phyloP scores from a whole-genome alignment of 2,888 invertebrate species.

The Timema cristinae region DNA sequence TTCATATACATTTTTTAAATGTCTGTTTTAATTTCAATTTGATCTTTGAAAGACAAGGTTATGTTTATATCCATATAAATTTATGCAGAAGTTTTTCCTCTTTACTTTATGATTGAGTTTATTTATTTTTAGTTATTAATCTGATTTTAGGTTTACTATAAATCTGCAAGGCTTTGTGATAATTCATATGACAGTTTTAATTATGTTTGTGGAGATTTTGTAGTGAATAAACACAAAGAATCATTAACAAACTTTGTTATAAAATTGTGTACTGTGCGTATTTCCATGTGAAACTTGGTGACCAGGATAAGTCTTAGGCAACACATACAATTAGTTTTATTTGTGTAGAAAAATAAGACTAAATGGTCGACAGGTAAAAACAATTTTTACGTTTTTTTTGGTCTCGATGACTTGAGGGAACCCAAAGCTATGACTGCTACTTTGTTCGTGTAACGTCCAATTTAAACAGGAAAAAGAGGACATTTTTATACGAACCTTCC shows the following conservation, averaged over 20 bases:
- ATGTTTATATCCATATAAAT: too few species aligned
- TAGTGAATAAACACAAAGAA: not conserved
- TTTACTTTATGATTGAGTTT: too few species aligned
- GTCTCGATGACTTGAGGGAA: not conserved
- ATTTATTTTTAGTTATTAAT: too few species aligned
- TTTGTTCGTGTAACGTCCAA: constrained; percentile 1
- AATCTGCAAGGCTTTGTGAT: too few species aligned
- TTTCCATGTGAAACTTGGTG: not conserved
- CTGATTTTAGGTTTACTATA: too few species aligned
- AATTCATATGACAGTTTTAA: too few species aligned
- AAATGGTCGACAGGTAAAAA: not conserved
- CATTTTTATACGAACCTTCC: not conserved
- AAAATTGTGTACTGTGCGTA: not conserved
- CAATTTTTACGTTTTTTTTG: not conserved
- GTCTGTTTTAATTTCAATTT: too few species aligned
- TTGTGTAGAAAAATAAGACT: not conserved
- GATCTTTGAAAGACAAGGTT: too few species aligned
- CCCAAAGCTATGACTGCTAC: constrained; percentile 3
- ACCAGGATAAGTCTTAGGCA: not conserved
- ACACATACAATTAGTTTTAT: not conserved
- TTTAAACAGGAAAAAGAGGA: not conserved
- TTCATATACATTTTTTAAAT: too few species aligned
- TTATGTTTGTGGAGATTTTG: too few species aligned
- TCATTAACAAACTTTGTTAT: not conserved
- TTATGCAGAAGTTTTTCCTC: too few species aligned